Evolutionary conservation across 2,113 vertebrate species (phyloP), one percentile per base, ranked within the genome.

Genomic region (Thermophis baileyi): DNA sequence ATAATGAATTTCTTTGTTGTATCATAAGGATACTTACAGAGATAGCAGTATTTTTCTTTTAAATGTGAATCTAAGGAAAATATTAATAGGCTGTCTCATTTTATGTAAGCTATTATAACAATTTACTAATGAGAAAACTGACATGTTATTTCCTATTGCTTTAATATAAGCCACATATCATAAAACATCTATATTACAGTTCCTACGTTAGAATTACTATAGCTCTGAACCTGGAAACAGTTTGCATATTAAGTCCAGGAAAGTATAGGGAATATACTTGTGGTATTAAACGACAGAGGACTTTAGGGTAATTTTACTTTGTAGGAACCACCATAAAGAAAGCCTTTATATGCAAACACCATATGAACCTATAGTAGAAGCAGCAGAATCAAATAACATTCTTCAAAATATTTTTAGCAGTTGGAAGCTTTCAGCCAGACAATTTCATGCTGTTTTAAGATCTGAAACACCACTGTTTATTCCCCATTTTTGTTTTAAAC

Each of bases 71-170:
- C 93, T 95, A 95, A 97, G 95, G 93, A 95, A 98, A 96, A 95
- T 95, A 97, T 96, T 96, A 95, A 96, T 89, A 95, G 95, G 95
- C 92, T 93, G 90, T 92, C 93, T 93, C 91, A 95, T 95, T 97
- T 97, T 97, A 97, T 97, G 96, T 94, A 94, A 96, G 96, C 89
- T 94, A 94, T 97, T 97, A 97, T 95, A 95, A 95, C 95, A 97
- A 97, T 97, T 98, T 97, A 97, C 96, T 97, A 88, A 57, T 91
- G 96, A 97, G 95, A 95, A 97, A 95, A 30, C 91, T 96, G 95
- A 97, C 94, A 95, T 93, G 94, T 74, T 95, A 93, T 93, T 95
- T 97, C 95, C 97, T 97, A 97, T 95, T 95, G 95, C 94, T 97
- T 97, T 97, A 97, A 96, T 97, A 97, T 96, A 95, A 96, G 91